Evolutionary conservation across 2,888 invertebrate species (phyloP).

Genomic region (Trachelus stipa): DNA sequence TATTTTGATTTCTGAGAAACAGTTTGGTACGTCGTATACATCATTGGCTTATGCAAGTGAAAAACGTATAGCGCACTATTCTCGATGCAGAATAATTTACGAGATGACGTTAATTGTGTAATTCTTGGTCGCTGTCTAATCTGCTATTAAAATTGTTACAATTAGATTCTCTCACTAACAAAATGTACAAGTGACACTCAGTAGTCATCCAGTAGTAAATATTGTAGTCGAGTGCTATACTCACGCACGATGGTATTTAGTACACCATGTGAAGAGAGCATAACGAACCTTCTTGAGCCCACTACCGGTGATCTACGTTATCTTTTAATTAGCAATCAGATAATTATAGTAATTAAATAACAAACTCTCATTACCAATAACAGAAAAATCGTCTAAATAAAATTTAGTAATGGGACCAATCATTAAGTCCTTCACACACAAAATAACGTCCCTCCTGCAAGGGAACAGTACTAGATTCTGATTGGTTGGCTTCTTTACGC

Average conservation of each 20-base stretch:
- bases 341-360: slow-evolving; percentile 16
- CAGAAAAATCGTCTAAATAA: too few relatives aligned
- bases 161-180: not conserved
- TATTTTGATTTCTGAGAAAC: too few relatives aligned
- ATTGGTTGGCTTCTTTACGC: too few relatives aligned
- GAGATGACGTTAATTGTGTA: not conserved
- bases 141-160: not conserved
- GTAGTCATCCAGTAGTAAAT: not conserved
- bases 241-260: slow-evolving; percentile 15
- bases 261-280: slow-evolving; percentile 56
- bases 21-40: not conserved
- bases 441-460: too few relatives aligned
- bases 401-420: too few relatives aligned
- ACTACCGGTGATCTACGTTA: slow-evolving; percentile 23
- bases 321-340: slow-evolving; percentile 31
- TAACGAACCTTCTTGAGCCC: slow-evolving; percentile 39
- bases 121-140: not conserved
- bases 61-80: not conserved
- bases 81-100: not conserved
- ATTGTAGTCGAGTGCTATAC: not conserved
- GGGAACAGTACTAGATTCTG: too few relatives aligned
- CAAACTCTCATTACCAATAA: not conserved
- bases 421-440: too few relatives aligned
- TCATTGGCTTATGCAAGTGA: not conserved
- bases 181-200: not conserved